Evolutionary conservation across 2,113 vertebrate species (phyloP).

Genomic region (Stictonetta naevosa): DNA sequence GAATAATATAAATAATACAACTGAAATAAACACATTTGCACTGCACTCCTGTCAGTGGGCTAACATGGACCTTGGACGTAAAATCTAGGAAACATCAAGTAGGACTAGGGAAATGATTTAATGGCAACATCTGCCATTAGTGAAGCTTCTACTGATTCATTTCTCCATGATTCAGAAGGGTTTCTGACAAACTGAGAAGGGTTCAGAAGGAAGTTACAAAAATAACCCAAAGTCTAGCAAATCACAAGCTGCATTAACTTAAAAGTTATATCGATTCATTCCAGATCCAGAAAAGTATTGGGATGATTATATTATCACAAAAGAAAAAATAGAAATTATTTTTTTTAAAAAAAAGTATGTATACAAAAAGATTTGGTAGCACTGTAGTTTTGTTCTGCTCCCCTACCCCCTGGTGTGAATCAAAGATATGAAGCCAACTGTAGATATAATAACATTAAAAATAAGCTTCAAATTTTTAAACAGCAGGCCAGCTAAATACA

Average conservation of each 20-base stretch:
- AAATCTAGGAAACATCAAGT: slow-evolving; percentile 24
- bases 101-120: slow-evolving; percentile 51
- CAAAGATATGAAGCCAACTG: background rate
- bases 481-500: background rate
- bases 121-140: slow-evolving; percentile 43
- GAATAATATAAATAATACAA: background rate
- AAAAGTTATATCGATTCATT: background rate
- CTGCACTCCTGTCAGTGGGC: background rate
- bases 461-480: background rate
- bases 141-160: slow-evolving; percentile 33
- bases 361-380: background rate
- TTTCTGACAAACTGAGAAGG: background rate
- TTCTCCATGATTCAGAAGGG: slow-evolving; percentile 43
- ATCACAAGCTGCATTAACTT: background rate
- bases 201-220: background rate
- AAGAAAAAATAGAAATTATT: too few species aligned
- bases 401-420: background rate
- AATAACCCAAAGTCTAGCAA: background rate
- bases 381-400: background rate
- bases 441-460: background rate
- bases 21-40: background rate
- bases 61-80: background rate
- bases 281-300: background rate
- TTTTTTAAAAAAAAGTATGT: background rate
- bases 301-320: background rate